Conservation (phyloP, 2,888 invertebrate genomes). For the Watsonalla binaria region DNA sequence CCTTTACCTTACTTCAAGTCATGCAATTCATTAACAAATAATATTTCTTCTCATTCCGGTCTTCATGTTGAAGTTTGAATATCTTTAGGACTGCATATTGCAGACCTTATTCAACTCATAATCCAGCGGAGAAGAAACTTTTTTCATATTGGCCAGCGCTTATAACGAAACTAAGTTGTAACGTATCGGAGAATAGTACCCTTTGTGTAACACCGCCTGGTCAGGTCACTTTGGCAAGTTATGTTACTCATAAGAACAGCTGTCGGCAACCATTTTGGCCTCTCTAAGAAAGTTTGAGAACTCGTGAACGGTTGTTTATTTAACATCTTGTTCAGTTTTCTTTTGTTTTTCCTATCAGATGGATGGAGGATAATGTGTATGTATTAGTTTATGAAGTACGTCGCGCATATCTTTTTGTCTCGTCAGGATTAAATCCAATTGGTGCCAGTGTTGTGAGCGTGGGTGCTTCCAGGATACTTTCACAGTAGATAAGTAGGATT, state of each 20-base stretch:
- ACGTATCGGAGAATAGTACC: background rate
- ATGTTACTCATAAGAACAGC: conserved; percentile 5
- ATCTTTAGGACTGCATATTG: background rate
- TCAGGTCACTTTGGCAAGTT: conserved; percentile 4
- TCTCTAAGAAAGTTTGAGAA: conserved; percentile 4
- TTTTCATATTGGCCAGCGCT: background rate
- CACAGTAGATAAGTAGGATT: too few relatives aligned
- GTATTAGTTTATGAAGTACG: too few relatives aligned
- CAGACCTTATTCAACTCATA: background rate
- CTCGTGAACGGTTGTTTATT: background rate
- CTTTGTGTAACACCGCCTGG: background rate
- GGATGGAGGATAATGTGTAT: background rate
- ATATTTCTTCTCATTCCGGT: too few relatives aligned
- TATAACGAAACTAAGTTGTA: background rate
- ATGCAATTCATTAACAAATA: too few relatives aligned
- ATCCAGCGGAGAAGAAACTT: background rate
- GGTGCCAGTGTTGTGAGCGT: too few relatives aligned
- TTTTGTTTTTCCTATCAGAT: background rate
- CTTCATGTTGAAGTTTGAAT: background rate
- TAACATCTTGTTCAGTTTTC: background rate
- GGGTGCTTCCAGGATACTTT: too few relatives aligned
- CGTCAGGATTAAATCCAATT: too few relatives aligned
- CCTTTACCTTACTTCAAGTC: too few relatives aligned
- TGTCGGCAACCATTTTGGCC: conserved; percentile 1
- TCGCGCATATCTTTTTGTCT: too few relatives aligned